Base-by-base conservation (phyloP, 1,140 invertebrate genomes). In the Trachelipus rathkii region DNA sequence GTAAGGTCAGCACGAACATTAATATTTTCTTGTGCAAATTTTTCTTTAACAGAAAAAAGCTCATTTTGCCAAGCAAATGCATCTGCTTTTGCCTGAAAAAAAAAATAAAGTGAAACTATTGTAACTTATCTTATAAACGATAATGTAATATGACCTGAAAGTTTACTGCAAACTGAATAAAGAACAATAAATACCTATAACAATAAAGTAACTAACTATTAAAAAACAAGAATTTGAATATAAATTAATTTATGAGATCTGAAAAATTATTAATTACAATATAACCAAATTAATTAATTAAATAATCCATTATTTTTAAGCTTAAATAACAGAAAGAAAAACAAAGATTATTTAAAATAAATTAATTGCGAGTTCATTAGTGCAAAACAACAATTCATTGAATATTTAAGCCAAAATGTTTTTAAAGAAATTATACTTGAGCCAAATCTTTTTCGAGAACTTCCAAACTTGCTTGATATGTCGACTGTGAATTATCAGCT, bases 21-120 rank as follows among this genome's bases (percentile, higher is more conserved):
- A 66, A 74, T 60, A 21, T 74, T 60, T 60, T 60, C 50, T 19
- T 19, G 50, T 19, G 50, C 50, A 60, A 60, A 60, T 60, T 60
- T 60, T 19, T 60, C 50, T 60, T 60, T 60, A 19, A 8, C 8
- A 19, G 11, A 15, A 13, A 4, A 4, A 13, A 60, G 50, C 50
- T 60, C 50, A 60, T 60, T 15, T 8, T 60, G 11, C 50, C 50
- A 60, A 60, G 50, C 50, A 60, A 60, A 60, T 60, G 50, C 50
- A 8, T 60, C 50, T 15, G 50, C 50, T 8, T 60, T 60, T 13
- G 50, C 50, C 50, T 60, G 8, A 60, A 50, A 4, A 8, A 60
- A 13, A 13, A 60, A 3, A 3, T 60, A 8, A 15, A 3, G 8
- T 60, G 1, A 2, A 60, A 60, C 2, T 60, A 33, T 33, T 60